phyloP scores from a whole-genome alignment of 2,888 invertebrate genomes.

The Apoderus coryli region DNA sequence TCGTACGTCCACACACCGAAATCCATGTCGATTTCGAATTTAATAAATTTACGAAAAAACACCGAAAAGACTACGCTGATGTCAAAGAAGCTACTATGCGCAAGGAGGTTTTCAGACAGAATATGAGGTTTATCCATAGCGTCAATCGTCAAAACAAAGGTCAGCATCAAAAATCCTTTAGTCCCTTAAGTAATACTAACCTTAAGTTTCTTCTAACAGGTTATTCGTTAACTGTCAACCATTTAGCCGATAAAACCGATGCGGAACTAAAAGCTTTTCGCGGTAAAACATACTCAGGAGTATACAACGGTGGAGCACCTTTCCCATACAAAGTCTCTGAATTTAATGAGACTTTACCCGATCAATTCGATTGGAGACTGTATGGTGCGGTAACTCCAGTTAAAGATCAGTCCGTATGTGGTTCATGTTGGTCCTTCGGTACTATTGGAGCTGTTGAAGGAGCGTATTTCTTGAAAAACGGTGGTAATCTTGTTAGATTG shows the following conservation, averaged over 20 bases:
- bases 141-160: conserved; percentile 28
- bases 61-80: conserved; percentile 50
- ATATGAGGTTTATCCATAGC: conserved; percentile 47
- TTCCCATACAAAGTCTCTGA: conserved; percentile 53
- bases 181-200: too few species aligned
- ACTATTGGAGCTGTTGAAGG: conserved; percentile 89
- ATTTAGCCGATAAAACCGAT: conserved; percentile 70
- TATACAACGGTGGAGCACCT: conserved; percentile 58
- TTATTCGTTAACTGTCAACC: conserved; percentile 69
- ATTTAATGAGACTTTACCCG: conserved; percentile 48
- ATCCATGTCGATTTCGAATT: conserved; percentile 65
- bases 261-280: conserved; percentile 61
- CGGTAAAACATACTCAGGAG: conserved; percentile 47
- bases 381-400: conserved; percentile 89
- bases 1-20: conserved; percentile 54
- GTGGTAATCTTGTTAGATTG: conserved; percentile 63
- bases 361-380: conserved; percentile 78
- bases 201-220: conserved; percentile 39
- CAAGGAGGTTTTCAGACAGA: conserved; percentile 72
- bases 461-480: conserved; percentile 71
- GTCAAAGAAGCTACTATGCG: conserved; percentile 53
- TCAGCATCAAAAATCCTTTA: too few species aligned
- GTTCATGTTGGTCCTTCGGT: conserved; percentile 95
- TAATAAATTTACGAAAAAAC: conserved; percentile 54
- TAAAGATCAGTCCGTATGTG: conserved; percentile 94